These are phyloP conservation scores for Mongoloraphidia duomilia DNA, from an alignment of 2,888 invertebrate genomes.

Conservation along the genomic window DNA sequence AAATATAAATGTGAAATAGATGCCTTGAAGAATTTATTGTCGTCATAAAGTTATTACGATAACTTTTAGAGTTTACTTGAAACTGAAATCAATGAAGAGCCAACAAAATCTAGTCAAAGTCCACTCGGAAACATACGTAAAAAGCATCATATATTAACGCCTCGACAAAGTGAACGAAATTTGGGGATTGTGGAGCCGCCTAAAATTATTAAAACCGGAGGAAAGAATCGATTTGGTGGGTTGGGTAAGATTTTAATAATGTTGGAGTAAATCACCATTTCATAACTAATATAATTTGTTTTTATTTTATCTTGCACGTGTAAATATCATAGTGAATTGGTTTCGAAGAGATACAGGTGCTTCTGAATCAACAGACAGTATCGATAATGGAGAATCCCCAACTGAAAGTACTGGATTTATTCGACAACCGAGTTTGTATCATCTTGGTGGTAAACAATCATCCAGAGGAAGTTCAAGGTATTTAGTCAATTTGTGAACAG, in stretches of 20 bases:
- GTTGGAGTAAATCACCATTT: constrained; percentile 2
- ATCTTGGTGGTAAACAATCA: constrained; percentile 24
- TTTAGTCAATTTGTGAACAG: neutral
- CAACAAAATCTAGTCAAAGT: constrained; percentile 57
- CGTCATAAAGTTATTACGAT: neutral
- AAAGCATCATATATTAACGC: constrained; percentile 62
- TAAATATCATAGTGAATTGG: constrained; percentile 34
- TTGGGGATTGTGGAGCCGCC: constrained; percentile 42
- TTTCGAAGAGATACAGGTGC: constrained; percentile 38
- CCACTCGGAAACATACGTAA: constrained; percentile 61
- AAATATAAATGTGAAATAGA: no score
- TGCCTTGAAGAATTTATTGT: no score
- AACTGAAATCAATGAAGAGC: constrained; percentile 62
- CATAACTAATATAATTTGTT: neutral
- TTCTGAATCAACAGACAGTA: constrained; percentile 35
- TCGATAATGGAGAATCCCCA: constrained; percentile 38
- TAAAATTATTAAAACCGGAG: constrained; percentile 23
- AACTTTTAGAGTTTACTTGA: constrained; percentile 60
- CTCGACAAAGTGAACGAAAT: constrained; percentile 70
- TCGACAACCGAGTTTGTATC: constrained; percentile 32
- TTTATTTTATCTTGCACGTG: neutral
- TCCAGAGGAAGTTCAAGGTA: constrained; percentile 21
- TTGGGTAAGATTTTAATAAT: constrained; percentile 36
- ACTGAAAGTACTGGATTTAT: constrained; percentile 34
- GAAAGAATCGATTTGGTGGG: constrained; percentile 48